Evolutionary conservation across 2,797 vertebrate species (phyloP).

Genomic region (Phoxinus dragarum): DNA sequence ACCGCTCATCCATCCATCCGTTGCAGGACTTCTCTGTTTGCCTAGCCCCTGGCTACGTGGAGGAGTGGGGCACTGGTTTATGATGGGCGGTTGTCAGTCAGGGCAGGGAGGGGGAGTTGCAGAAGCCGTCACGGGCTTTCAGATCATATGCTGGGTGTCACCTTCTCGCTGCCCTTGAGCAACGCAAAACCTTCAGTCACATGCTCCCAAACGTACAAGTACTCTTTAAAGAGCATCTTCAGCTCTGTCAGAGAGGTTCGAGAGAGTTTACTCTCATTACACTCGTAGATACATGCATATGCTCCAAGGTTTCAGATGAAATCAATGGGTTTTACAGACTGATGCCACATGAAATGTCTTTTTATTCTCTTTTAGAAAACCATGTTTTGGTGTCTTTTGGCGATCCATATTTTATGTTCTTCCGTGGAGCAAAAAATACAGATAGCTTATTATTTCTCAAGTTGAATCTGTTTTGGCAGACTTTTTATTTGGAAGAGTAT

Average conservation of each 20-base stretch:
- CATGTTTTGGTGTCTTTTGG: neutral
- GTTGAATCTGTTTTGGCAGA: neutral
- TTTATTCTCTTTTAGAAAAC: neutral
- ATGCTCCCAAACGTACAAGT: slow-evolving; percentile 1
- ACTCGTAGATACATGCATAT: neutral
- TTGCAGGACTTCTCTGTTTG: slow-evolving; percentile 55
- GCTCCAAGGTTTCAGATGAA: neutral
- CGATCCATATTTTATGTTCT: neutral
- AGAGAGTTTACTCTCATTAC: neutral
- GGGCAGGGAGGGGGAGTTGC: slow-evolving; percentile 62
- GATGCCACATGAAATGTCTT: neutral
- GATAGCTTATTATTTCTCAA: neutral
- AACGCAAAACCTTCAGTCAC: slow-evolving; percentile 13
- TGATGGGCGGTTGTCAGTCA: slow-evolving; percentile 68
- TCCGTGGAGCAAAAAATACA: neutral
- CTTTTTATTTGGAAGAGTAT: neutral
- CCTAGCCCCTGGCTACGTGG: slow-evolving; percentile 58
- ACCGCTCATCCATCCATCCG: slow-evolving; percentile 58
- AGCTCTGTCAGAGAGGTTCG: neutral
- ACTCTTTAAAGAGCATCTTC: slow-evolving; percentile 57
- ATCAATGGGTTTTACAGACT: neutral
- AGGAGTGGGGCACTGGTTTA: slow-evolving; percentile 56
- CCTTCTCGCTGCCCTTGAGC: slow-evolving; percentile 66
- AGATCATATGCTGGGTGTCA: slow-evolving; percentile 81
- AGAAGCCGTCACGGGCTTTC: slow-evolving; percentile 76